phyloP scores from a whole-genome alignment of 2,113 vertebrate genomes.

The Trochalopteron elliotii region DNA sequence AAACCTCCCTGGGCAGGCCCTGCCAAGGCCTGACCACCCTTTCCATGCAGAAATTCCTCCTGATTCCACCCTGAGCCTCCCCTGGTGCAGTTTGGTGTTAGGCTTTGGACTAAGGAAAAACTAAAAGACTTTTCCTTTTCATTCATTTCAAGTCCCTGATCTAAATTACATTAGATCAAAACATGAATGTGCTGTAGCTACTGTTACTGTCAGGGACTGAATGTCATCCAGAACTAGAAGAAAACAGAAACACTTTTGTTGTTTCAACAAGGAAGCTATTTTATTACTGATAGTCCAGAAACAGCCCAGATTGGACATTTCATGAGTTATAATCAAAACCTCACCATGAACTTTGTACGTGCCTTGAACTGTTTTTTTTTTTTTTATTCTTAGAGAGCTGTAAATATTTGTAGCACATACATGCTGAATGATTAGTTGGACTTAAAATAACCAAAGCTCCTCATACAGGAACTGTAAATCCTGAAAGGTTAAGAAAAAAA shows the following conservation, averaged over 20 bases:
- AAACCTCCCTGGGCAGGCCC: background rate
- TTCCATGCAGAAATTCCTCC: background rate
- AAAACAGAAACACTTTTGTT: background rate
- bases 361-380: background rate
- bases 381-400: background rate
- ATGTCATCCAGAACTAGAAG: background rate
- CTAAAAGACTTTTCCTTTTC: background rate
- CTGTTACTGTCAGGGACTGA: background rate
- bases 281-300: background rate
- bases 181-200: background rate
- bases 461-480: background rate
- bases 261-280: background rate
- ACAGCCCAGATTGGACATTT: background rate
- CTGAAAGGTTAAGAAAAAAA: background rate
- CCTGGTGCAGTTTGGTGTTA: background rate
- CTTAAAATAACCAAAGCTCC: background rate
- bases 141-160: background rate
- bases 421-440: background rate
- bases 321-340: background rate
- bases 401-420: background rate
- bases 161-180: background rate
- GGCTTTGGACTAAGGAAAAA: background rate
- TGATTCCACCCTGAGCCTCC: fast-evolving
- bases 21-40: background rate
- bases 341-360: background rate